Evolutionary conservation across 2,888 invertebrate genomes (phyloP), one percentile per base, ranked within the genome.

Genomic region (Steinernema carpocapsae): DNA sequence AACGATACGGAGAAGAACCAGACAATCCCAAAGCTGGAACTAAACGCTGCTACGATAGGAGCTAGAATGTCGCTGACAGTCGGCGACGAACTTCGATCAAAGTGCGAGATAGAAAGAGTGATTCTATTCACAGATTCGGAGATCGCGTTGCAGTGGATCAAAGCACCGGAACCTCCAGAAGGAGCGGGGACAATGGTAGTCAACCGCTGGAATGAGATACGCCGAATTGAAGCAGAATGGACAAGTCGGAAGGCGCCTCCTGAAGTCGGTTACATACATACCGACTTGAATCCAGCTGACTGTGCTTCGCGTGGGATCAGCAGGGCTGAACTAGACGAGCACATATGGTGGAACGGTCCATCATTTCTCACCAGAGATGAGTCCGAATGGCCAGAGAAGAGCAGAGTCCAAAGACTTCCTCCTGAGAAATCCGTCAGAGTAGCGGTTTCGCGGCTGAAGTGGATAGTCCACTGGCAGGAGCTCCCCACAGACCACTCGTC

Each of bases 251-350:
- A 17, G 29, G 29, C 10, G 2, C n/a, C 2, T 12, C n/a, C n/a
- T 46, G 24, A n/a, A 26, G 19, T 4, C 19, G 74, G 1, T n/a
- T 59, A 74, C 64, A 14, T 73, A 0, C 43, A 32, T 0, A 37
- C 56, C 0, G 12, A 24, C 0, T 6, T 74, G 7, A 74, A 74
- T 17, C 74, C 74, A 4, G 74, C 74, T 7, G 74, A 74, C 10
- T 29, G 24, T 43, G 74, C 70, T n/a, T n/a, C n/a, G n/a, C n/a
- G n/a, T n/a, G n/a, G n/a, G n/a, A n/a, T n/a, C n/a, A n/a, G n/a
- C n/a, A 0, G 19, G 45, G 71, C 12, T 4, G 19, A 52, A 37
- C 14, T 71, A n/a, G 37, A 24, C 14, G n/a, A 42, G 7, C 24
- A 45, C 71, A 71, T 71, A 4, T 71, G 71, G 71, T 71, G 48